Evolutionary conservation across 2,113 vertebrate species (phyloP).

Genomic region (Syngnathus floridae): DNA sequence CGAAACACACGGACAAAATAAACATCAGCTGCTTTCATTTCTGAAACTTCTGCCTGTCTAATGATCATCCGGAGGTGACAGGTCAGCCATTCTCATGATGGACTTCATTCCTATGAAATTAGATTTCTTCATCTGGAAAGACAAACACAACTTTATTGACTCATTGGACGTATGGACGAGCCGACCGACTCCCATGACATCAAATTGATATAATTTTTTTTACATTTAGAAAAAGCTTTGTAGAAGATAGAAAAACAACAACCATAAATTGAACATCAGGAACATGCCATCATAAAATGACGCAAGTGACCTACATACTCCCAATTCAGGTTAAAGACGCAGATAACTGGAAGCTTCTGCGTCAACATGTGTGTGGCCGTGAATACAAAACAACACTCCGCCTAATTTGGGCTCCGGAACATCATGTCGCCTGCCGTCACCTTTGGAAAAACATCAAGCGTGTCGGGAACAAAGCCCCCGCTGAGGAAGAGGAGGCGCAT

Average conservation of each 20-base stretch:
- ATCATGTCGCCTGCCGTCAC: conserved; percentile 6
- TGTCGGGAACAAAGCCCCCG: neutral
- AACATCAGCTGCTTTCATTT: neutral
- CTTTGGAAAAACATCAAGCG: neutral
- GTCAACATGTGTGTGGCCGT: neutral
- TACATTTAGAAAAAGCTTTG: no score
- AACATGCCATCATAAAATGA: neutral
- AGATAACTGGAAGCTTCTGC: neutral
- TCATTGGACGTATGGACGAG: conserved; percentile 3
- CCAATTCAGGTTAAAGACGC: conserved; percentile 6
- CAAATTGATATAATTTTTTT: no score
- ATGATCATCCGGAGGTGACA: conserved; percentile 11
- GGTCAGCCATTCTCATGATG: conserved; percentile 19
- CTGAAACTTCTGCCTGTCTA: neutral
- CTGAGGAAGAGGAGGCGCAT: neutral
- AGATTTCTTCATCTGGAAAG: conserved; percentile 21
- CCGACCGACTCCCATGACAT: neutral
- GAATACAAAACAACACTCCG: conserved; percentile 15
- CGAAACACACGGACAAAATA: neutral
- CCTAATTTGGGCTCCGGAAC: conserved; percentile 8
- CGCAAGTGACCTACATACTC: neutral
- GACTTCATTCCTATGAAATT: conserved; percentile 32
- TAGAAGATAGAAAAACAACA: no score
- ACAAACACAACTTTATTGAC: conserved; percentile 20
- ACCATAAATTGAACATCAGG: no score